Conservation (phyloP, 2,113 vertebrate species). For the Catharus fuscescens region DNA sequence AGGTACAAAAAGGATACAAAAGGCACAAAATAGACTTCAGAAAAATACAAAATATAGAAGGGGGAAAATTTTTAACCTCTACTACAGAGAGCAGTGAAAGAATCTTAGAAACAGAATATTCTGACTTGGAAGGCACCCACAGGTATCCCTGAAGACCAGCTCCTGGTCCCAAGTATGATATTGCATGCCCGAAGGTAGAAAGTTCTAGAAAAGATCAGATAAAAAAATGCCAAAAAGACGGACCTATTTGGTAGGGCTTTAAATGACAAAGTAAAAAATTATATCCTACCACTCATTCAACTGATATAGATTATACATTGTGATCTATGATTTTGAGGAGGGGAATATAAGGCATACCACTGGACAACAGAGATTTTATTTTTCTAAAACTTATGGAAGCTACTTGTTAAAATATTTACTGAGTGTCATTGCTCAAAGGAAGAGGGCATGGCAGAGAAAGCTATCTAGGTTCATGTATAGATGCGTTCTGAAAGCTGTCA, state of each 20-base stretch:
- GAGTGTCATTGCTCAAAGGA: not conserved
- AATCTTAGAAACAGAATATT: not conserved
- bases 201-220: not conserved
- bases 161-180: not conserved
- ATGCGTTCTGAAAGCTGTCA: constrained; percentile 40
- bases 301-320: not conserved
- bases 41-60: not conserved
- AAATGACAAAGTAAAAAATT: not conserved
- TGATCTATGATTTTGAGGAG: not conserved
- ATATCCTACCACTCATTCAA: not conserved
- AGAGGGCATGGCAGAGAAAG: not conserved
- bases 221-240: not conserved
- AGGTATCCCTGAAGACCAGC: accelerated
- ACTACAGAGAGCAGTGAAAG: not conserved
- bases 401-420: not conserved
- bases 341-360: not conserved
- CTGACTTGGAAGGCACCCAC: not conserved
- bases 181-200: accelerated
- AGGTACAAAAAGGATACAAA: not conserved
- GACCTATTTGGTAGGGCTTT: not conserved
- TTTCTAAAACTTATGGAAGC: not conserved
- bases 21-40: not conserved
- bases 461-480: not conserved
- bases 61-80: not conserved
- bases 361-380: not conserved